phyloP scores from a whole-genome alignment of 1,140 invertebrate species.

The Drosophila kanapiae region DNA sequence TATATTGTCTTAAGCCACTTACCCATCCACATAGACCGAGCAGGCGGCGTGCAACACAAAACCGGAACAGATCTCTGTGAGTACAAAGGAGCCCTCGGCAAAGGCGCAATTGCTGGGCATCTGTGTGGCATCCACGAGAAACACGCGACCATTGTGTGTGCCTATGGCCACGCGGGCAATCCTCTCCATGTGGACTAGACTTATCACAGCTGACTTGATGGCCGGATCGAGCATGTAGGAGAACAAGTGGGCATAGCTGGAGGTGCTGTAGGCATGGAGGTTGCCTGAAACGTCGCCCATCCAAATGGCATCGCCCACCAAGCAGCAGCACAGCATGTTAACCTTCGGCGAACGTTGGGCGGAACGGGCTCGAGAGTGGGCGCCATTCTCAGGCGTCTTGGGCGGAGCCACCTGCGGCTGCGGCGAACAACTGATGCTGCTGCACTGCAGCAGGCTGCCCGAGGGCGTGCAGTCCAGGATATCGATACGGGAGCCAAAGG shows the following conservation, averaged over 20 bases:
- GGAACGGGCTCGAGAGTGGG: slow-evolving; percentile 57
- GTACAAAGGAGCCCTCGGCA: slow-evolving; percentile 90
- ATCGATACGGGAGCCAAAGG: slow-evolving; percentile 90
- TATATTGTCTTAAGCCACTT: slow-evolving; percentile 34
- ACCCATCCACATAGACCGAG: slow-evolving; percentile 86
- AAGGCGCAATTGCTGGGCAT: slow-evolving; percentile 88
- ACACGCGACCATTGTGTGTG: slow-evolving; percentile 90
- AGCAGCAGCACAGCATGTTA: slow-evolving; percentile 86
- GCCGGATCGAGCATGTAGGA: slow-evolving; percentile 86
- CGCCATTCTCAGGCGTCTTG: slow-evolving; percentile 59
- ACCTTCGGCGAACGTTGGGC: slow-evolving; percentile 67
- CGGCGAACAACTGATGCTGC: slow-evolving; percentile 70
- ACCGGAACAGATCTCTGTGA: slow-evolving; percentile 91
- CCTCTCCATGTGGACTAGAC: slow-evolving; percentile 88
- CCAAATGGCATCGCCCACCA: slow-evolving; percentile 91
- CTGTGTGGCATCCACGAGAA: slow-evolving; percentile 89
- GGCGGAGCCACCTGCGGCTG: slow-evolving; percentile 60
- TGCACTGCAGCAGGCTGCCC: slow-evolving; percentile 83
- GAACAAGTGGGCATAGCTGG: slow-evolving; percentile 87
- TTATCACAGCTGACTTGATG: slow-evolving; percentile 87
- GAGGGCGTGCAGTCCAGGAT: slow-evolving; percentile 87
- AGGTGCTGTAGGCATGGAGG: slow-evolving; percentile 91
- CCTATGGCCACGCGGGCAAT: slow-evolving; percentile 91
- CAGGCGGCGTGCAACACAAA: slow-evolving; percentile 88
- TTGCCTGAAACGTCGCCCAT: slow-evolving; percentile 93